Conservation (phyloP, 2,888 invertebrate species). For the Hydropsyche betteni region DNA sequence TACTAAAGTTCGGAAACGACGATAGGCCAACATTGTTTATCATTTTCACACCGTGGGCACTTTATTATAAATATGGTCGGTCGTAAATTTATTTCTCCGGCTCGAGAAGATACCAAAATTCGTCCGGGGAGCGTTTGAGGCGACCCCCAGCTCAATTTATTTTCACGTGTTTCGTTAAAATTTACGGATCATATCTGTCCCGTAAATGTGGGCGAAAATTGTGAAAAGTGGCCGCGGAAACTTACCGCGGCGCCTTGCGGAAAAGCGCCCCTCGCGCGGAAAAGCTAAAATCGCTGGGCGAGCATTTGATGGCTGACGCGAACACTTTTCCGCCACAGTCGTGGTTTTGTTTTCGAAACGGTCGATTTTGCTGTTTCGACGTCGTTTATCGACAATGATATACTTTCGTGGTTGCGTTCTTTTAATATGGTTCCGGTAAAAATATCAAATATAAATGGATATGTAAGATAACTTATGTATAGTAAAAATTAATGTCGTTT, state of each 20-base stretch:
- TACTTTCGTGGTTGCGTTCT: no score
- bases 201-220: constrained; percentile 44
- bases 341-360: no score
- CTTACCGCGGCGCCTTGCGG: not conserved
- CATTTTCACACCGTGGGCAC: constrained; percentile 39
- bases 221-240: constrained; percentile 45
- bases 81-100: constrained; percentile 39
- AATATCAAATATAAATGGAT: no score
- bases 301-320: constrained; percentile 14
- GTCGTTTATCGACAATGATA: no score
- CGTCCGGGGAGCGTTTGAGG: constrained; percentile 36
- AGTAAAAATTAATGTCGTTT: no score
- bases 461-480: no score
- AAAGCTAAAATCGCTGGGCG: constrained; percentile 23
- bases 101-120: constrained; percentile 30
- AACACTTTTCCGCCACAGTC: not conserved
- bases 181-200: constrained; percentile 50
- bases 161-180: constrained; percentile 44
- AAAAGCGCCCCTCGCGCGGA: constrained; percentile 7
- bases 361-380: no score
- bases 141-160: constrained; percentile 43
- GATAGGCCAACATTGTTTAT: constrained; percentile 37
- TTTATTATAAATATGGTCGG: constrained; percentile 41
- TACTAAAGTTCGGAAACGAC: not conserved
- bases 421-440: no score